Base-by-base conservation (phyloP, 2,888 invertebrate genomes). In the Cerastis rubricosa region DNA sequence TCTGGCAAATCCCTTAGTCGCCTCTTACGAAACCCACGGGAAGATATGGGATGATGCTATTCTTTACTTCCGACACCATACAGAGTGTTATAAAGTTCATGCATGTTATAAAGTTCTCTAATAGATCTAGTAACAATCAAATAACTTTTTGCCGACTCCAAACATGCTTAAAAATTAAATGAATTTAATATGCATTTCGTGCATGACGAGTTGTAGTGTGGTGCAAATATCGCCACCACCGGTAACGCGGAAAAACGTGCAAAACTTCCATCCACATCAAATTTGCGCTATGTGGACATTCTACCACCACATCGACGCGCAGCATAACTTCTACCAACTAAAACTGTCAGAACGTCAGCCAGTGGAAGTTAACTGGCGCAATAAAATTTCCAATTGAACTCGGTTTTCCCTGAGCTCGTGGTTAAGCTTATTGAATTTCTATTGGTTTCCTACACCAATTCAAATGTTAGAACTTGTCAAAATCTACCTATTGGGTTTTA, bases 401-500 rank as follows among this genome's bases (percentile, higher is more conserved):
- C 17, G 12, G 11, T 12, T 40, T 57, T 57, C 19, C 17, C 54
- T 19, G 47, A 35, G 63, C 59, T 59, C 14, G 7, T 47, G 40
- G 73, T 19, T 35, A 45, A 45, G 19, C n/a, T 57, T 71, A 74
- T 73, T 74, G 45, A 29, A 47, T 66, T 64, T 40, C 45, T 47
- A 40, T 64, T 64, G 35, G 77, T 57, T 76, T 45, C 25, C 54
- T 57, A 14, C 25, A 25, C 4, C 22, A 47, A 45, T 59, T 51
- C 14, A 22, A 35, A 71, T 17, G 4, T 57, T 25, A 47, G 25
- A 73, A 73, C 17, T 22, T 17, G 29, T 67, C 51, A 19, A 59
- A 76, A 74, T 59, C n/a, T n/a, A 76, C 64, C 43, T 43, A 4
- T 63, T 19, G 17, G 19, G n/a, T 57, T 49, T 78, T 63, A 47